Evolutionary conservation across 1,140 invertebrate species (phyloP).

Genomic region (Pristionchus pacificus): DNA sequence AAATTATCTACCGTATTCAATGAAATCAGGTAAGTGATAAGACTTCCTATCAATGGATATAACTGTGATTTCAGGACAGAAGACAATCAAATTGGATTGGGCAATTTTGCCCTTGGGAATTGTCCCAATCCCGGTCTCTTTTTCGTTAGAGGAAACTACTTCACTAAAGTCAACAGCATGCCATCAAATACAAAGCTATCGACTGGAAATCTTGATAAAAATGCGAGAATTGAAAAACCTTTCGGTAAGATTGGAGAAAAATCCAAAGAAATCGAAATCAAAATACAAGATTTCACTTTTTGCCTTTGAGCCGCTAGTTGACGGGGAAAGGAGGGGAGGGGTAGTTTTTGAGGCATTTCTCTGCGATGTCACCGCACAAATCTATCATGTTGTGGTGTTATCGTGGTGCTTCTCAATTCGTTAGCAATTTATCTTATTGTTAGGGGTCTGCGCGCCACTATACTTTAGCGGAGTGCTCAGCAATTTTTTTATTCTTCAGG

Average conservation of each 20-base stretch:
- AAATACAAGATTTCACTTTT: no score
- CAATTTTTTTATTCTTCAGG: slow-evolving; percentile 20
- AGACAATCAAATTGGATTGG: slow-evolving; percentile 24
- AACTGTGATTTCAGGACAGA: slow-evolving; percentile 16
- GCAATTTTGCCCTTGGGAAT: slow-evolving; percentile 24
- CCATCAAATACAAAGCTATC: slow-evolving; percentile 18
- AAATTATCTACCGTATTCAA: slow-evolving; percentile 4
- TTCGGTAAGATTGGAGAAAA: slow-evolving; percentile 1
- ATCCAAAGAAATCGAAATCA: no score
- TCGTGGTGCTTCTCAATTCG: no score
- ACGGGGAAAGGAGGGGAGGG: no score
- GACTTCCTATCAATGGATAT: background rate
- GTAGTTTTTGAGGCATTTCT: no score
- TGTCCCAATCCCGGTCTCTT: slow-evolving; percentile 35
- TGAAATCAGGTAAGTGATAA: slow-evolving; percentile 17
- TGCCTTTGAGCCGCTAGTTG: slow-evolving; percentile 16
- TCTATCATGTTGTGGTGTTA: no score
- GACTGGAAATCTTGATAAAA: background rate
- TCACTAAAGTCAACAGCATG: slow-evolving; percentile 23
- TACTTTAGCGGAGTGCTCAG: no score
- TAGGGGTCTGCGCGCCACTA: no score
- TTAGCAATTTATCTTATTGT: no score
- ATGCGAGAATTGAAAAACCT: background rate
- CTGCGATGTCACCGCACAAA: no score
- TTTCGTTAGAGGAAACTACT: slow-evolving; percentile 31